phyloP scores from a whole-genome alignment of 2,888 invertebrate genomes.

The Drosophila peninsularis region DNA sequence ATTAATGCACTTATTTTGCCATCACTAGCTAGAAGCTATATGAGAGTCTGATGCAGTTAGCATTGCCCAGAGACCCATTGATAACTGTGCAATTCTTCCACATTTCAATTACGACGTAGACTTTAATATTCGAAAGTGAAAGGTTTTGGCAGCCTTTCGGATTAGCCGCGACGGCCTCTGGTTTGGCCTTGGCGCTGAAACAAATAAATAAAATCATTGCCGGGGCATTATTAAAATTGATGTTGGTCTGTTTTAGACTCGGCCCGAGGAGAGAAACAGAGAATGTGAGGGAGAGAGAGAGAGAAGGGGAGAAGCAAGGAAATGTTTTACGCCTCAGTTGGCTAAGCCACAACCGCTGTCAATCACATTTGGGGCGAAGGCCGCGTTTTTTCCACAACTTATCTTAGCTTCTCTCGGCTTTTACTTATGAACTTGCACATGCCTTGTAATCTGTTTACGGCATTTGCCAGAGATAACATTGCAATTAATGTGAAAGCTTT shows the following conservation, averaged over 20 bases:
- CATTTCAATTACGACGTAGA: conserved; percentile 38
- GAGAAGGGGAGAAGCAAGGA: background rate
- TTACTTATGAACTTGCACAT: conserved; percentile 36
- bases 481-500: conserved; percentile 82
- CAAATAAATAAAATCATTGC: conserved; percentile 57
- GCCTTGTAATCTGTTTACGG: conserved; percentile 57
- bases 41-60: background rate
- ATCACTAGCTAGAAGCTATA: background rate
- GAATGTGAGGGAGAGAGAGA: background rate
- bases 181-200: conserved; percentile 32
- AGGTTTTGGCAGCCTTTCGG: conserved; percentile 35
- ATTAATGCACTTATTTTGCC: too few species aligned
- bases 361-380: conserved; percentile 56
- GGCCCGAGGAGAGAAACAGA: conserved; percentile 5
- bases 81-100: background rate
- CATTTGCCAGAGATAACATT: conserved; percentile 59
- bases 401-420: background rate
- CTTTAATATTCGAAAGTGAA: conserved; percentile 60
- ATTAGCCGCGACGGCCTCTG: conserved; percentile 18
- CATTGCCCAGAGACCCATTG: background rate
- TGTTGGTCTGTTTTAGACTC: conserved; percentile 46
- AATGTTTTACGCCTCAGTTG: conserved; percentile 39
- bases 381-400: conserved; percentile 22
- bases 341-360: conserved; percentile 68
- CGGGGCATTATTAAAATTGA: conserved; percentile 70